A percentile compares a stretch with the other conserved stretches of the same genome.
phyloP scores from a whole-genome alignment of 2,113 vertebrate genomes.

The Shinisaurus crocodilurus region DNA sequence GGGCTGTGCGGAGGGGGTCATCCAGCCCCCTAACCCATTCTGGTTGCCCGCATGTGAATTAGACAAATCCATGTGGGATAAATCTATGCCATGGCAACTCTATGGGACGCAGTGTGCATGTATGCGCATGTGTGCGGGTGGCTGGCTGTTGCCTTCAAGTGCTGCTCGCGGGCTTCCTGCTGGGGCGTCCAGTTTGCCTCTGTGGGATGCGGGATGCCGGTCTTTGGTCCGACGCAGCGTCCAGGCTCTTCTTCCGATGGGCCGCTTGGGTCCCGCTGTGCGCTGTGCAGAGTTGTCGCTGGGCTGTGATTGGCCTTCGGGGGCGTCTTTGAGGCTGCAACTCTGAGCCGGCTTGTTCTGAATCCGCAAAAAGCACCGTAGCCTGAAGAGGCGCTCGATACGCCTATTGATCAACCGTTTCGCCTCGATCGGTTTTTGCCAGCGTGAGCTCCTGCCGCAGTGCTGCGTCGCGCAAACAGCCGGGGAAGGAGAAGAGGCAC shows the following conservation, averaged over 20 bases:
- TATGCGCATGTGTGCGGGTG: too few relatives aligned
- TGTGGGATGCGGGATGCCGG: neutral
- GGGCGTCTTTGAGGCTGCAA: neutral
- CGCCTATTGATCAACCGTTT: constrained; percentile 74
- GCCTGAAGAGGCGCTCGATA: constrained; percentile 81
- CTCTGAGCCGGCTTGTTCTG: constrained; percentile 69
- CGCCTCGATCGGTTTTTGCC: constrained; percentile 69
- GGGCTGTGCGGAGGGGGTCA: neutral
- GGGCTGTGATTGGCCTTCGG: fast-evolving
- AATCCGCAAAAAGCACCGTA: constrained; percentile 77
- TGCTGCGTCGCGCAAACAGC: constrained; percentile 58
- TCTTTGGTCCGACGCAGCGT: neutral
- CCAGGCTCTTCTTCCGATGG: neutral
- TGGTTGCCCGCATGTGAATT: too few relatives aligned
- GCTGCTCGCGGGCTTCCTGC: too few relatives aligned
- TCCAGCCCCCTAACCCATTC: neutral
- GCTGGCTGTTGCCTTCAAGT: neutral
- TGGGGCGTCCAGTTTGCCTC: neutral
- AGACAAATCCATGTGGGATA: neutral
- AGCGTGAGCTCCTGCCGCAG: constrained; percentile 66
- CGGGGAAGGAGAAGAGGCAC: neutral
- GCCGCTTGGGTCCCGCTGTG: neutral
- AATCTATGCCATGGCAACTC: neutral
- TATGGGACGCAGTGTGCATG: neutral
- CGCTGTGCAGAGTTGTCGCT: neutral